These are phyloP conservation scores for Hylaea fasciaria DNA, from an alignment of 2,888 invertebrate genomes.

Conservation along the genomic window DNA sequence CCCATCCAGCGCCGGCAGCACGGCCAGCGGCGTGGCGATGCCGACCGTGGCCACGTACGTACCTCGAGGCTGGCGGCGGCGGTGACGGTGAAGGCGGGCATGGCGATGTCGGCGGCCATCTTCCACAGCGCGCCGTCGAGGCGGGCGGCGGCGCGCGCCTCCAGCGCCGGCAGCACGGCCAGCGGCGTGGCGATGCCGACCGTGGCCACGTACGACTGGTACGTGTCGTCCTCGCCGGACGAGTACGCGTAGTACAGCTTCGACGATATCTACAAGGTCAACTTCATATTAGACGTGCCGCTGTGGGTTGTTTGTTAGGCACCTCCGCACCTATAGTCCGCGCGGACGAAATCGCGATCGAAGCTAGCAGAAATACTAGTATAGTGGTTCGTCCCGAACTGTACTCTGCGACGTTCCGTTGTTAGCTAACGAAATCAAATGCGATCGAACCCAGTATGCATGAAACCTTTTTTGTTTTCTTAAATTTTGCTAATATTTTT, in stretches of 20 bases:
- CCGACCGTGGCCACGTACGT: conserved; percentile 68
- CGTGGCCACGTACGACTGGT: conserved; percentile 68
- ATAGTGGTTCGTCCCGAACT: too few relatives aligned
- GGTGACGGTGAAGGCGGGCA: conserved; percentile 75
- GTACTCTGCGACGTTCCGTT: too few relatives aligned
- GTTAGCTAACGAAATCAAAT: too few relatives aligned
- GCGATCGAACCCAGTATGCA: too few relatives aligned
- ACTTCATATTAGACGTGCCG: too few relatives aligned
- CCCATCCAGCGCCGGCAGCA: conserved; percentile 72
- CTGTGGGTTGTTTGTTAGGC: too few relatives aligned
- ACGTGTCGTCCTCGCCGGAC: conserved; percentile 74
- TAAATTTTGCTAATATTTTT: too few relatives aligned
- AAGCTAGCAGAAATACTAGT: too few relatives aligned
- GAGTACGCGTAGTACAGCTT: conserved; percentile 74
- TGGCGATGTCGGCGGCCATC: conserved; percentile 72
- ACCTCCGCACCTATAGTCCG: too few relatives aligned
- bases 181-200: conserved; percentile 73
- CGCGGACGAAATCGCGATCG: too few relatives aligned
- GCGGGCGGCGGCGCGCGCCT: conserved; percentile 65
- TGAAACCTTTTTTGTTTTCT: too few relatives aligned
- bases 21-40: conserved; percentile 71
- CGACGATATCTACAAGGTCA: conserved; percentile 80
- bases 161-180: conserved; percentile 68
- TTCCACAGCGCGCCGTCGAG: conserved; percentile 77
- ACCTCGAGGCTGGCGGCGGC: conserved; percentile 76